phyloP scores from a whole-genome alignment of 2,797 vertebrate genomes.

The Varecia variegata region DNA sequence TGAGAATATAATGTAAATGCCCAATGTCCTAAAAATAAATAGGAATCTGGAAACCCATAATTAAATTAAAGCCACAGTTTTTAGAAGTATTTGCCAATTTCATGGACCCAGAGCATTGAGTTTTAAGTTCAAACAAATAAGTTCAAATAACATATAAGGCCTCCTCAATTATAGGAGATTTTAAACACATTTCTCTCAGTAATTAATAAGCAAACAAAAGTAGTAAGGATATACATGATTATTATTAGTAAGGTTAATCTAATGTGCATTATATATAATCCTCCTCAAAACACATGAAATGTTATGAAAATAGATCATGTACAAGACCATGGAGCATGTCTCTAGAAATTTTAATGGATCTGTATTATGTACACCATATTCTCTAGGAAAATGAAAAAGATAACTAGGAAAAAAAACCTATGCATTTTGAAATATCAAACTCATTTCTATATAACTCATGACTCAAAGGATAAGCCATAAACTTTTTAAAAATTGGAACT shows the following conservation, averaged over 20 bases:
- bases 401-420: neutral
- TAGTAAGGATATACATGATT: neutral
- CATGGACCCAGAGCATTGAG: neutral
- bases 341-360: neutral
- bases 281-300: neutral
- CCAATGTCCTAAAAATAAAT: neutral
- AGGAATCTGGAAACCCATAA: neutral
- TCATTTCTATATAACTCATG: neutral
- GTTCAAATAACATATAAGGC: neutral
- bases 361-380: neutral
- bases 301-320: neutral
- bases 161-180: neutral
- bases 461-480: neutral
- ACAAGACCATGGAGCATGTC: neutral
- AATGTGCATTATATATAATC: neutral
- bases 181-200: neutral
- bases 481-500: neutral
- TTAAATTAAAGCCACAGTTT: neutral
- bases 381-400: neutral
- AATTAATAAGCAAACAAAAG: neutral
- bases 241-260: neutral
- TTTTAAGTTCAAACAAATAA: slow-evolving; percentile 3
- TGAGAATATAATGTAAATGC: neutral
- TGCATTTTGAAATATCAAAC: neutral
- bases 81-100: neutral